A percentile compares a stretch with the other conserved stretches of the same genome.
Conservation (phyloP, 2,113 vertebrate genomes). For the Brachyistius frenatus region DNA sequence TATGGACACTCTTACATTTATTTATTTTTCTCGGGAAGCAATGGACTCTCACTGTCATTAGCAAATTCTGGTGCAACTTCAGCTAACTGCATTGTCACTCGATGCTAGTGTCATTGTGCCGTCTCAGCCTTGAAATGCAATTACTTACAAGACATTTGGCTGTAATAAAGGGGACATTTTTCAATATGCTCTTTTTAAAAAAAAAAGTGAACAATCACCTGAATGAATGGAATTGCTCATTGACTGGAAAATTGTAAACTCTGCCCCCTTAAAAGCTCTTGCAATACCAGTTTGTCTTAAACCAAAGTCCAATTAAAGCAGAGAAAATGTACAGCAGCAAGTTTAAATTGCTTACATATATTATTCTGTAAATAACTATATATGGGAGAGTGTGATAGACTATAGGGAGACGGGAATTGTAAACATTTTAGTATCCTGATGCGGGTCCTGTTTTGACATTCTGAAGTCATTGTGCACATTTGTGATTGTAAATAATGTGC, state of each 20-base stretch:
- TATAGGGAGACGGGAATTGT: conserved; percentile 19
- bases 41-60: conserved; percentile 40
- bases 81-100: neutral
- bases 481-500: conserved; percentile 53
- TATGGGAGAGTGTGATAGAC: conserved; percentile 13
- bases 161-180: neutral
- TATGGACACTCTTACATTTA: conserved; percentile 58
- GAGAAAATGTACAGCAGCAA: conserved; percentile 25
- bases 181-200: neutral
- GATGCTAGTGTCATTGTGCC: neutral
- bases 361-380: conserved; percentile 22
- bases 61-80: conserved; percentile 15
- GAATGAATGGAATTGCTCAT: conserved; percentile 31
- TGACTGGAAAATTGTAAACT: conserved; percentile 29
- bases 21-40: conserved; percentile 44
- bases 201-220: conserved; percentile 24
- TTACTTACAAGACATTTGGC: conserved; percentile 10
- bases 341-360: conserved; percentile 32
- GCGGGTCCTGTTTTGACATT: conserved; percentile 29
- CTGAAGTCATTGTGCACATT: conserved; percentile 43
- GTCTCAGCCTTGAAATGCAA: conserved; percentile 4
- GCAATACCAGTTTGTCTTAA: conserved; percentile 7
- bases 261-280: neutral
- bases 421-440: conserved; percentile 28
- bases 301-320: conserved; percentile 3